These are phyloP conservation scores for Sinhomidia bicolor DNA, from an alignment of 2,888 invertebrate species.

Conservation along the genomic window DNA sequence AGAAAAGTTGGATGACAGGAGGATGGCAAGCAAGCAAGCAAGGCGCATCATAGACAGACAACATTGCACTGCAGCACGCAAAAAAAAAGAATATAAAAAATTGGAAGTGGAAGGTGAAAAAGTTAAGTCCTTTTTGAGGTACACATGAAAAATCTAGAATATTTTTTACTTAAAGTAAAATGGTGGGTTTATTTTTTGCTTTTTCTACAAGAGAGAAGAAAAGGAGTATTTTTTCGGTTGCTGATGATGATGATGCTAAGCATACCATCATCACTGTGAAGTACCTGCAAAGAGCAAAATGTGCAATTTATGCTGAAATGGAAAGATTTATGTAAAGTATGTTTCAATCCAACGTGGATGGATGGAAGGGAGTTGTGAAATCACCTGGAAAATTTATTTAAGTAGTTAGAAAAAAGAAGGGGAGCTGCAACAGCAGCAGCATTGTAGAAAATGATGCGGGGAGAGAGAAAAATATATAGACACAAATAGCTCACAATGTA, in stretches of 20 bases:
- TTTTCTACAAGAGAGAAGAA: not conserved
- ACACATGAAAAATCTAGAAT: slow-evolving; percentile 11
- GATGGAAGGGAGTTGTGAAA: slow-evolving; percentile 44
- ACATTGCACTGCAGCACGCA: not conserved
- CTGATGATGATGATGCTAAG: not conserved
- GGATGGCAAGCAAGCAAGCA: no score
- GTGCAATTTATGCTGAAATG: slow-evolving; percentile 50
- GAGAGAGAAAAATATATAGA: no score
- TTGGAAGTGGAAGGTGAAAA: slow-evolving; percentile 15
- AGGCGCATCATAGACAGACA: not conserved
- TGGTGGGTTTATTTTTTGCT: slow-evolving; percentile 11
- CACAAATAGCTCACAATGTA: no score
- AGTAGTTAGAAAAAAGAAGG: not conserved
- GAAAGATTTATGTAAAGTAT: slow-evolving; percentile 52
- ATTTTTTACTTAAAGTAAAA: slow-evolving; percentile 4
- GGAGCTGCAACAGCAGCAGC: no score
- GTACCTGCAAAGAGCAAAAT: not conserved
- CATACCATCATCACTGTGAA: slow-evolving; percentile 23
- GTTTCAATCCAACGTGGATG: slow-evolving; percentile 50
- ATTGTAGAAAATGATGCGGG: no score
- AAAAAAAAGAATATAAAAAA: not conserved
- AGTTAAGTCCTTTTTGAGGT: slow-evolving; percentile 31
- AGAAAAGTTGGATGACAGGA: slow-evolving; percentile 61
- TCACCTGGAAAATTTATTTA: slow-evolving; percentile 59
- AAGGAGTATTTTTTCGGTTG: not conserved